These are phyloP conservation scores for Tricholauxania praeusta DNA, from an alignment of 2,888 invertebrate species.

Conservation along the genomic window DNA sequence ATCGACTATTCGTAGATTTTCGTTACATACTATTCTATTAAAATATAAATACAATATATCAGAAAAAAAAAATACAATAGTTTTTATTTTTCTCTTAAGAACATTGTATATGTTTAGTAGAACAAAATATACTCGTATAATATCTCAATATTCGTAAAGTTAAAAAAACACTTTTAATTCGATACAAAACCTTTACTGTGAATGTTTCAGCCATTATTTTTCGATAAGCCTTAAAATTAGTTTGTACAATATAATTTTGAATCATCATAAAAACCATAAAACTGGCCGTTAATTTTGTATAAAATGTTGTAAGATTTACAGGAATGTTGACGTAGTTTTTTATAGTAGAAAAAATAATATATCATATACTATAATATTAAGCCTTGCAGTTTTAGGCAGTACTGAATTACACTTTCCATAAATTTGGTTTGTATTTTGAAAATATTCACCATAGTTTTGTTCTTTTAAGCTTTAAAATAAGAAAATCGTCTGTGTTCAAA, in stretches of 20 bases:
- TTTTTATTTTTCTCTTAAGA: no score
- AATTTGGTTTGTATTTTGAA: no score
- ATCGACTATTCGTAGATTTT: slow-evolving; percentile 36
- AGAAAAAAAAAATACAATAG: no score
- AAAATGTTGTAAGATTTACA: neutral
- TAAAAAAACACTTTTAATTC: slow-evolving; percentile 9
- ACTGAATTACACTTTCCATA: no score
- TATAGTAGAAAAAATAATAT: no score
- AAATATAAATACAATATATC: slow-evolving; percentile 4
- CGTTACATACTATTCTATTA: slow-evolving; percentile 9
- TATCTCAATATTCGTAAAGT: slow-evolving; percentile 6
- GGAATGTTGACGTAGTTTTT: slow-evolving; percentile 14
- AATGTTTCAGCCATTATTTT: neutral
- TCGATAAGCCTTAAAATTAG: neutral
- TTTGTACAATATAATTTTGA: neutral
- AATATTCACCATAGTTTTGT: no score
- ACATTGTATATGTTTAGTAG: slow-evolving; percentile 12
- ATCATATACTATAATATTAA: no score
- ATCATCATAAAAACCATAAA: neutral
- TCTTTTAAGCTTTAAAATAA: no score
- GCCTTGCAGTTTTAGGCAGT: neutral
- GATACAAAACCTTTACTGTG: neutral
- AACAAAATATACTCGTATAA: neutral
- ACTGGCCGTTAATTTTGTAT: neutral
- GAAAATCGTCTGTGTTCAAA: no score